A percentile compares a stretch with the other conserved stretches of the same genome.
phyloP scores from a whole-genome alignment of 2,113 vertebrate species.

The Prolemur simus region DNA sequence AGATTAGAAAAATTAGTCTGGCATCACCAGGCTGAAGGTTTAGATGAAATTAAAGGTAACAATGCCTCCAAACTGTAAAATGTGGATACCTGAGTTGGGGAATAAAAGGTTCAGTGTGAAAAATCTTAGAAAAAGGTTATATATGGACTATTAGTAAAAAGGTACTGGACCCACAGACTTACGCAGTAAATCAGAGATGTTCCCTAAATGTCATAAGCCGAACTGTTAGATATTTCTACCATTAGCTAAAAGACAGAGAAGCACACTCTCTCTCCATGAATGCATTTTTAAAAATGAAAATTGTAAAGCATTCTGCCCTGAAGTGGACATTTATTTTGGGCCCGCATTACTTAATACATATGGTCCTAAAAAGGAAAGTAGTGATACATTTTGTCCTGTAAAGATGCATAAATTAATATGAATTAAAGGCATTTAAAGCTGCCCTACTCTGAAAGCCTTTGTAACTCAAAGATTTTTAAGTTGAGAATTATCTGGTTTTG shows the following conservation, averaged over 20 bases:
- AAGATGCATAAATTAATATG: neutral
- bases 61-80: conserved; percentile 17
- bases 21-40: neutral
- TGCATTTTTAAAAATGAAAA: conserved; percentile 28
- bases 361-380: neutral
- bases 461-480: conserved; percentile 14
- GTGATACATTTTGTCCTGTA: neutral
- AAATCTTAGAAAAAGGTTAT: conserved; percentile 17
- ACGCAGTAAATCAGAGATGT: neutral
- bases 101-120: neutral
- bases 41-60: conserved; percentile 38
- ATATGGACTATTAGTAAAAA: neutral
- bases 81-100: neutral
- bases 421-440: conserved; percentile 21
- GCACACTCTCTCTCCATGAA: neutral
- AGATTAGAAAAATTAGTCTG: conserved; percentile 28
- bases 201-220: neutral
- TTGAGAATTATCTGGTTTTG: neutral
- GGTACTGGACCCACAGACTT: neutral
- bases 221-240: neutral
- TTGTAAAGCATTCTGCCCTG: neutral
- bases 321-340: conserved; percentile 17
- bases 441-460: neutral
- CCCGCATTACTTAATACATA: neutral
- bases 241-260: conserved; percentile 4